These are phyloP conservation scores for Homarus americanus DNA, from an alignment of 1,140 invertebrate genomes.

Conservation along the genomic window DNA sequence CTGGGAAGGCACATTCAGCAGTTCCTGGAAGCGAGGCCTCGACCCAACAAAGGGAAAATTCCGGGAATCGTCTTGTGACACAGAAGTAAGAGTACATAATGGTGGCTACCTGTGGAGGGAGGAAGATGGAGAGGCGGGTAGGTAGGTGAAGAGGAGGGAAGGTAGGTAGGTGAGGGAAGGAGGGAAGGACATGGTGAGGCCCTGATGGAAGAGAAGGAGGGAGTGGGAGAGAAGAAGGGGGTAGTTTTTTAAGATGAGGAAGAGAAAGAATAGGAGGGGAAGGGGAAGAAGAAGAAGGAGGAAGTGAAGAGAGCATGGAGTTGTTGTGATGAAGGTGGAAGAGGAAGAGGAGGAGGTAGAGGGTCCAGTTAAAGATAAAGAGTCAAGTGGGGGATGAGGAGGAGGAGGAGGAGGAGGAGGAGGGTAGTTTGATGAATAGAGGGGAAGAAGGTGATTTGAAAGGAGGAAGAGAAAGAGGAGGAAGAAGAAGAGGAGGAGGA, in stretches of 20 bases:
- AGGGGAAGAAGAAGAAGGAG: too few species aligned
- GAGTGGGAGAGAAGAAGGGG: background rate
- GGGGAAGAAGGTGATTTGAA: too few species aligned
- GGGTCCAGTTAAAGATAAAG: background rate
- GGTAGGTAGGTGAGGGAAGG: background rate
- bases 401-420: too few species aligned
- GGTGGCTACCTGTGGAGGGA: background rate
- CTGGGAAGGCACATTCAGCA: slow-evolving; percentile 22
- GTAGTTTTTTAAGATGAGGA: too few species aligned
- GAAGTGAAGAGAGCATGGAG: too few species aligned
- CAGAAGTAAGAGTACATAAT: slow-evolving; percentile 21
- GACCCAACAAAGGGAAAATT: slow-evolving; percentile 35
- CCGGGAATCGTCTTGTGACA: slow-evolving; percentile 21
- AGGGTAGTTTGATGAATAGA: too few species aligned
- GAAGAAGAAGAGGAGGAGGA: too few species aligned
- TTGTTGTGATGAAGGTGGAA: too few species aligned
- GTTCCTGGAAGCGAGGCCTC: slow-evolving; percentile 12
- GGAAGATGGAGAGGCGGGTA: background rate
- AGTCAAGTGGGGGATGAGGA: background rate
- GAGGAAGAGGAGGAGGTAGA: too few species aligned
- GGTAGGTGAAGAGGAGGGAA: background rate
- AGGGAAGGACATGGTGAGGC: too few species aligned
- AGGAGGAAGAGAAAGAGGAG: too few species aligned
- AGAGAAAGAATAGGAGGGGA: too few species aligned
- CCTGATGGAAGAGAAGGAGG: background rate